These are phyloP conservation scores for Pelochelys cantorii DNA, from an alignment of 2,797 vertebrate genomes.

Conservation along the genomic window DNA sequence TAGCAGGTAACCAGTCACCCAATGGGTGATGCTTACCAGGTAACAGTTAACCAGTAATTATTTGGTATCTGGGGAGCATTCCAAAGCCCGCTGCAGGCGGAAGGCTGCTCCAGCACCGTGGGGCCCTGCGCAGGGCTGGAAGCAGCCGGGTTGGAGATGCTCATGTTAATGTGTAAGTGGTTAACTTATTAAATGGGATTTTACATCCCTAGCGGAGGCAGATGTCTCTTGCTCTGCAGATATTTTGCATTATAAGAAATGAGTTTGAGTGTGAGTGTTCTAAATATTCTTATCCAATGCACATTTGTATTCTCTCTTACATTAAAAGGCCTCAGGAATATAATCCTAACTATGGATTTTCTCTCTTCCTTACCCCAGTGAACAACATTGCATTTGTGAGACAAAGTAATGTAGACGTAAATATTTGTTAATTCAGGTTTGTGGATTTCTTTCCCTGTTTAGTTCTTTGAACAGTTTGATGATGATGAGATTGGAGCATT, in stretches of 20 bases:
- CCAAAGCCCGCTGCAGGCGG: too few species aligned
- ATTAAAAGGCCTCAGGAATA: background rate
- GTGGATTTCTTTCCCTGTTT: conserved; percentile 21
- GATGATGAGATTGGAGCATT: conserved; percentile 96
- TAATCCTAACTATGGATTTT: background rate
- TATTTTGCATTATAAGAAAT: rapidly evolving
- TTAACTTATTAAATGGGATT: too few species aligned
- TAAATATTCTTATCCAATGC: background rate
- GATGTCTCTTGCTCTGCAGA: background rate
- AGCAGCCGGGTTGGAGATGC: too few species aligned
- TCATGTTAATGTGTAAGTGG: too few species aligned
- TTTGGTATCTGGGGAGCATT: too few species aligned
- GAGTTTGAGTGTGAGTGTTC: background rate
- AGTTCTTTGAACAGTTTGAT: conserved; percentile 97
- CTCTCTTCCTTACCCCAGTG: rapidly evolving
- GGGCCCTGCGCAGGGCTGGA: too few species aligned
- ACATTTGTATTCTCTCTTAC: background rate
- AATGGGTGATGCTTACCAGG: too few species aligned
- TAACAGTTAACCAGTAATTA: too few species aligned
- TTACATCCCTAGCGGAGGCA: background rate
- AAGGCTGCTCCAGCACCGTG: too few species aligned
- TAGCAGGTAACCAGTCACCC: too few species aligned
- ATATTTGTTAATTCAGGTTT: background rate
- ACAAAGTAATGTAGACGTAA: background rate
- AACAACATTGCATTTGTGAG: background rate